Evolutionary conservation across 2,888 invertebrate species (phyloP).

Genomic region (Pecten maximus): DNA sequence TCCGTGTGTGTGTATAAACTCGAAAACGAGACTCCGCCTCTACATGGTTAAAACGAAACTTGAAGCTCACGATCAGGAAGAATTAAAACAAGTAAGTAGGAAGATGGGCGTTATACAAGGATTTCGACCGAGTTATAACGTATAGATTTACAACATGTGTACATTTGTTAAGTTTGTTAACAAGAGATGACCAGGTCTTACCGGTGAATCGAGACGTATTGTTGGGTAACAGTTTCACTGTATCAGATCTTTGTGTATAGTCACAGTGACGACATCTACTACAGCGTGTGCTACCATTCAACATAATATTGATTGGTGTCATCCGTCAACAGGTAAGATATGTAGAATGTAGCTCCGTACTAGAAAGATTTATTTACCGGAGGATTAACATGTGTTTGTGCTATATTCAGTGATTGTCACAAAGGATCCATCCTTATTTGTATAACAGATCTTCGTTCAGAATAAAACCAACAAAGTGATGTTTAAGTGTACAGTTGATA

Average conservation of each 20-base stretch:
- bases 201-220: too few species aligned
- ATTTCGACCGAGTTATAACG: neutral
- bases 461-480: too few species aligned
- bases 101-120: neutral
- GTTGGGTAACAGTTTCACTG: too few species aligned
- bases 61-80: neutral
- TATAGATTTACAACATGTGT: neutral
- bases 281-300: too few species aligned
- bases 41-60: slow-evolving; percentile 16
- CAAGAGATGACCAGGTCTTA: neutral
- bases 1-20: neutral
- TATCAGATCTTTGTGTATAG: too few species aligned
- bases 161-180: neutral
- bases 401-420: neutral
- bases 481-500: too few species aligned
- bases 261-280: too few species aligned
- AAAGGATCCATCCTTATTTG: neutral
- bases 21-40: neutral
- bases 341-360: neutral
- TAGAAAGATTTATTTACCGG: neutral
- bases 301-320: too few species aligned
- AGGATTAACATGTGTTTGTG: neutral
- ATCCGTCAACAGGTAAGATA: neutral
- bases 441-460: neutral
- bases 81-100: neutral